Evolutionary conservation across 1,140 invertebrate species (phyloP).

Genomic region (Drosophila athabasca): DNA sequence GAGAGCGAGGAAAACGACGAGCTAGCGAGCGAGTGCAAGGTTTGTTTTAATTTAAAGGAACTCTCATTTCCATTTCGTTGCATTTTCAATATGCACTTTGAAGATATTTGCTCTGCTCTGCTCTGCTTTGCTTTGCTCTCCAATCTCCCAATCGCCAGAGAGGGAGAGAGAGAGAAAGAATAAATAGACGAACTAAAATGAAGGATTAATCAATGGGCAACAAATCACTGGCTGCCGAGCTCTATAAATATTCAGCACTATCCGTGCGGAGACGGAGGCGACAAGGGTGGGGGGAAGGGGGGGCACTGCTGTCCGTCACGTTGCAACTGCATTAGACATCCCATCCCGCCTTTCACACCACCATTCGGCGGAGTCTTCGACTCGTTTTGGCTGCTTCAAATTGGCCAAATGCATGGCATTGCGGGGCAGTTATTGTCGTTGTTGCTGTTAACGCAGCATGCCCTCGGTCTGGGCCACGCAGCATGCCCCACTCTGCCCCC

Average conservation of each 20-base stretch:
- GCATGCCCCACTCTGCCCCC: background rate
- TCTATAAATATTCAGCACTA: constrained; percentile 11
- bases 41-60: constrained; percentile 36
- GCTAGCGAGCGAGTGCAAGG: constrained; percentile 1
- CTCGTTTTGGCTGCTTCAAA: constrained; percentile 15
- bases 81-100: constrained; percentile 40
- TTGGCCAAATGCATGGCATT: constrained; percentile 35
- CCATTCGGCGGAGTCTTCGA: too few species aligned
- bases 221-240: constrained; percentile 23
- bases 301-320: constrained; percentile 24
- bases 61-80: constrained; percentile 52
- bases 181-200: background rate
- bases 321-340: constrained; percentile 29
- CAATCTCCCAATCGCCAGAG: background rate
- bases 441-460: background rate
- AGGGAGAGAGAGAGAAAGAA: constrained; percentile 7
- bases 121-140: constrained; percentile 11
- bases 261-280: too few species aligned
- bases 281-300: background rate
- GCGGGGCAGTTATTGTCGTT: background rate
- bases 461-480: too few species aligned
- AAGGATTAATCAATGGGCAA: constrained; percentile 17
- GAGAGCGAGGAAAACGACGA: too few species aligned
- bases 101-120: constrained; percentile 33
- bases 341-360: background rate